phyloP scores from a whole-genome alignment of 2,888 invertebrate species.

The Pandemis corylana region DNA sequence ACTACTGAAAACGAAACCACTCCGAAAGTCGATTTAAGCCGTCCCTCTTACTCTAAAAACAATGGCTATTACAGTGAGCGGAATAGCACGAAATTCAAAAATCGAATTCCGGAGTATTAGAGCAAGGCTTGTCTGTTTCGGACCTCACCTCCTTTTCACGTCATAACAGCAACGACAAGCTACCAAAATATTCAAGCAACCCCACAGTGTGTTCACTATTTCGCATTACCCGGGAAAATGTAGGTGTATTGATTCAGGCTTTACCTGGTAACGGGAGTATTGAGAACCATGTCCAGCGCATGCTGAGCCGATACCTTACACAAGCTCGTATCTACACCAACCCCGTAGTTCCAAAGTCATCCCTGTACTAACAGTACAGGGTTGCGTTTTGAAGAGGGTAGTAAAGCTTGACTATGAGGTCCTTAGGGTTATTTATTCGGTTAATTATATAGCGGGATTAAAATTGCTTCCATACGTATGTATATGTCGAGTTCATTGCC shows the following conservation, averaged over 20 bases:
- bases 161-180: background rate
- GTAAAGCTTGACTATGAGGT: background rate
- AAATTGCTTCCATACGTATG: conserved; percentile 19
- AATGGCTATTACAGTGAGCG: no score
- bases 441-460: conserved; percentile 32
- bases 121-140: background rate
- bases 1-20: no score
- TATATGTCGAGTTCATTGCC: conserved; percentile 9
- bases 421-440: conserved; percentile 1
- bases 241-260: conserved; percentile 20
- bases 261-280: conserved; percentile 23
- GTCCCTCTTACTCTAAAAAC: no score
- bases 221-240: conserved; percentile 11
- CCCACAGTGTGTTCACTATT: background rate
- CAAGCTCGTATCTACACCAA: background rate
- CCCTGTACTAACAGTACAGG: background rate
- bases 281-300: conserved; percentile 7
- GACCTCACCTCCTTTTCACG: background rate
- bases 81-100: background rate
- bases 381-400: background rate
- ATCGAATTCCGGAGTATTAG: background rate
- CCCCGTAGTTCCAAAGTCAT: background rate
- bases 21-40: no score
- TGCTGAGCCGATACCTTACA: background rate
- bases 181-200: background rate